A percentile compares a stretch with the other conserved stretches of the same genome.
phyloP scores from a whole-genome alignment of 2,888 invertebrate species.

The Ochropacha duplaris region DNA sequence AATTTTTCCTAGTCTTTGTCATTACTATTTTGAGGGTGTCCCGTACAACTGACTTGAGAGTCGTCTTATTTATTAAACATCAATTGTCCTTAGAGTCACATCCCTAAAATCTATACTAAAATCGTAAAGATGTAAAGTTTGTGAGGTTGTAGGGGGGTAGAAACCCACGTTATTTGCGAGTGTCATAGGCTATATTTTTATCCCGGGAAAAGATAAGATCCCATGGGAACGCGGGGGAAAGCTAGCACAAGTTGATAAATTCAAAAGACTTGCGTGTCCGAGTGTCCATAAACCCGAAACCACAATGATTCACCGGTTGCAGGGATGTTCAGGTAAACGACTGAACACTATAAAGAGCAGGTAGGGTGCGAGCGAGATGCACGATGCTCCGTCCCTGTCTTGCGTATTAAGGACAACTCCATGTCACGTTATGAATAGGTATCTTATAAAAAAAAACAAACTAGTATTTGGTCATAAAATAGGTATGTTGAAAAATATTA shows the following conservation, averaged over 20 bases:
- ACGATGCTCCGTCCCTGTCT: conserved; percentile 6
- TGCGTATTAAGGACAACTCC: conserved; percentile 5
- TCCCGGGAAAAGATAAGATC: no score
- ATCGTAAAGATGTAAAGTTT: no score
- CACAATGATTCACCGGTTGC: conserved; percentile 41
- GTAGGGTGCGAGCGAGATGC: conserved; percentile 41
- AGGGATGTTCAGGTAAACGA: conserved; percentile 38
- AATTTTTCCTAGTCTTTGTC: no score
- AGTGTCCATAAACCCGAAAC: conserved; percentile 17
- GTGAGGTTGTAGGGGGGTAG: no score
- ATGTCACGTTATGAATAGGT: conserved; percentile 10
- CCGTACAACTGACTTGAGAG: no score
- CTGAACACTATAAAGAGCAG: conserved; percentile 45
- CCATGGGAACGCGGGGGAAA: no score
- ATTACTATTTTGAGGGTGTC: no score
- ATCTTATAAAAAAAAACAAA: conserved; percentile 7
- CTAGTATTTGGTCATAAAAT: neutral
- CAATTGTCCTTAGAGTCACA: no score
- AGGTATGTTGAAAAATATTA: neutral
- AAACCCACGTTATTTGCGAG: no score
- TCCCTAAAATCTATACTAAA: no score
- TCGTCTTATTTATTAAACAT: no score
- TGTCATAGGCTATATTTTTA: no score
- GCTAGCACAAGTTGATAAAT: conserved; percentile 37
- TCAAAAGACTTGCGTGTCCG: conserved; percentile 32